Percentiles rank a stretch among this genome's conserved stretches.
phyloP scores from a whole-genome alignment of 2,797 vertebrate species.

The Gymnodraco acuticeps region DNA sequence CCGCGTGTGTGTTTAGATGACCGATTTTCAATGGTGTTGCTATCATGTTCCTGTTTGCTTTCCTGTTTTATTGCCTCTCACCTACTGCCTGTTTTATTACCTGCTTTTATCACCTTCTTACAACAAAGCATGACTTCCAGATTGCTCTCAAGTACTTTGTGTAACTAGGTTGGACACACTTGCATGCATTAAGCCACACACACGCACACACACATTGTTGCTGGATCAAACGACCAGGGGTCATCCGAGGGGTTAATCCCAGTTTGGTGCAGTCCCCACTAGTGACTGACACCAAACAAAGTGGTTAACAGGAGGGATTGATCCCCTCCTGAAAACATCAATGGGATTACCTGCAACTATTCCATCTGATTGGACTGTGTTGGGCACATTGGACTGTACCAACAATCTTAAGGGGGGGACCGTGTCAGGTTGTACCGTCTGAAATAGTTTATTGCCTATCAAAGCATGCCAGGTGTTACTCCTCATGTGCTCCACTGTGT shows the following conservation, averaged over 20 bases:
- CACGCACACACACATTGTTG: neutral
- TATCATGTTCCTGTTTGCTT: conserved; percentile 37
- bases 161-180: neutral
- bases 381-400: conserved; percentile 18
- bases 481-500: neutral
- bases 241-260: conserved; percentile 56
- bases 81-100: conserved; percentile 13
- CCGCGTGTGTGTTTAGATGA: conserved; percentile 18
- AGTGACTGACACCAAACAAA: conserved; percentile 54
- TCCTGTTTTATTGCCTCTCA: conserved; percentile 41
- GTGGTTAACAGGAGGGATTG: conserved; percentile 32
- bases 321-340: conserved; percentile 58
- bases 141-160: conserved; percentile 11
- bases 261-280: conserved; percentile 44
- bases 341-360: conserved; percentile 50
- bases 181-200: neutral
- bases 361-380: conserved; percentile 23
- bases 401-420: neutral
- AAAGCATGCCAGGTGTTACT: neutral
- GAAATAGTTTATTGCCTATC: neutral
- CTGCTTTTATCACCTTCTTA: conserved; percentile 24
- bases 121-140: conserved; percentile 21
- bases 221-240: conserved; percentile 53
- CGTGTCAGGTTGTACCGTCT: neutral
- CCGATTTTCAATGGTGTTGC: conserved; percentile 1